Percentiles rank a stretch among this genome's conserved stretches.
Evolutionary conservation across 2,113 vertebrate species (phyloP).

Genomic region (Merops nubicus): DNA sequence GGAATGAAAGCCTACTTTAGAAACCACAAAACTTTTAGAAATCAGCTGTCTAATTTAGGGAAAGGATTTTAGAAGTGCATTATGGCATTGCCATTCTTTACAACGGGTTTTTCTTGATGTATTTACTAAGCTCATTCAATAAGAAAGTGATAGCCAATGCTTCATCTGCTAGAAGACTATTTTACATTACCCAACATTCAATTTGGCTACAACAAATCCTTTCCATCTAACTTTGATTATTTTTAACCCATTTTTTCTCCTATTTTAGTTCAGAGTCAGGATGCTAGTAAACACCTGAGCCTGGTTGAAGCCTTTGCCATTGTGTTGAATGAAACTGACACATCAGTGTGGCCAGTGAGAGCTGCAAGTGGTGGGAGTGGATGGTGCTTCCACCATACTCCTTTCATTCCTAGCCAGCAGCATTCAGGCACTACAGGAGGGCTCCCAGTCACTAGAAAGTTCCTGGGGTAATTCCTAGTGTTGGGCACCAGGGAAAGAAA

Average conservation of each 20-base stretch:
- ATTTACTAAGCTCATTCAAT: background rate
- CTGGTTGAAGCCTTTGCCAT: background rate
- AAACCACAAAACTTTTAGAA: background rate
- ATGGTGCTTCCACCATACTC: background rate
- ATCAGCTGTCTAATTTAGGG: background rate
- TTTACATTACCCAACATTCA: background rate
- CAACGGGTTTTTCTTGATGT: background rate
- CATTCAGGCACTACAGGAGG: background rate
- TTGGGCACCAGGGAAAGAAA: background rate
- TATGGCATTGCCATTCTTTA: background rate
- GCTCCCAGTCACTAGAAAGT: background rate
- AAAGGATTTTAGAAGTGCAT: background rate
- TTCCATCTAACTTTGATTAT: background rate
- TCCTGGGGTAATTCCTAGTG: background rate
- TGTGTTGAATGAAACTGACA: background rate
- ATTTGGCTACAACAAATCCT: background rate
- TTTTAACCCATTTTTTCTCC: background rate
- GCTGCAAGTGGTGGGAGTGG: background rate
- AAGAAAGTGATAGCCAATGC: background rate
- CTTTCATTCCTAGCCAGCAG: background rate
- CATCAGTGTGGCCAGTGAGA: background rate
- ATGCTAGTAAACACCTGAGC: background rate
- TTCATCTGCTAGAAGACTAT: background rate
- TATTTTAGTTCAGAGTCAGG: background rate
- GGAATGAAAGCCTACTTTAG: background rate